These are phyloP conservation scores for Lytechinus pictus DNA, from an alignment of 35 echinoderm and acorn worm genomes.

Conservation along the genomic window DNA sequence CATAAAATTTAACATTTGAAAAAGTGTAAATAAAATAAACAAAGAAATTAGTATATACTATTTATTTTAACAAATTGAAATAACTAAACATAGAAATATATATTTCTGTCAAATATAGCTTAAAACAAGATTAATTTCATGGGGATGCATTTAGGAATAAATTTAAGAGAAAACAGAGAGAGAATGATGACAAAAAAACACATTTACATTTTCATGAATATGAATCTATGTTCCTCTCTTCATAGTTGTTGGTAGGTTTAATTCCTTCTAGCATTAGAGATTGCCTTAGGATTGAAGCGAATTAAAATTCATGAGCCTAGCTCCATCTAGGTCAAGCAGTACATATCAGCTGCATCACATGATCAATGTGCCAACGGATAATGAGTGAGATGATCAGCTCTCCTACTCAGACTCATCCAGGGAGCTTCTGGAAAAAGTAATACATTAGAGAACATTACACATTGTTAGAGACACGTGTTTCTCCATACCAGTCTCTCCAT, in stretches of 20 bases:
- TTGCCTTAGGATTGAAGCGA: neutral
- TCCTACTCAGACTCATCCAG: neutral
- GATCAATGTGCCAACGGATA: neutral
- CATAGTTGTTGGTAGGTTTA: neutral
- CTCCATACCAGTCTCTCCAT: neutral
- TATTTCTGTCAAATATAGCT: no score
- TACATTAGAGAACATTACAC: neutral
- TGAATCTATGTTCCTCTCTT: neutral
- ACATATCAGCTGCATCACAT: neutral
- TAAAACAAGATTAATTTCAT: no score
- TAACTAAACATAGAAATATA: no score
- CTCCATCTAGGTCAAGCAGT: constrained; percentile 1
- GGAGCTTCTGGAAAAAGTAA: neutral
- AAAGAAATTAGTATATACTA: no score
- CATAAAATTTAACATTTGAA: no score
- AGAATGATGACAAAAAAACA: neutral
- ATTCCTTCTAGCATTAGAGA: neutral
- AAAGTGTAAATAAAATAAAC: no score
- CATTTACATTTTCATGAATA: neutral
- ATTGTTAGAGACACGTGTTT: neutral
- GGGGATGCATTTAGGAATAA: no score
- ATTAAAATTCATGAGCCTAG: neutral
- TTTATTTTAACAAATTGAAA: no score
- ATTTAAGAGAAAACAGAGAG: no score
- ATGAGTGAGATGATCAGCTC: neutral